Evolutionary conservation across 53 echinoderm and acorn worm genomes (phyloP).

Genomic region (Luidia sarsii): DNA sequence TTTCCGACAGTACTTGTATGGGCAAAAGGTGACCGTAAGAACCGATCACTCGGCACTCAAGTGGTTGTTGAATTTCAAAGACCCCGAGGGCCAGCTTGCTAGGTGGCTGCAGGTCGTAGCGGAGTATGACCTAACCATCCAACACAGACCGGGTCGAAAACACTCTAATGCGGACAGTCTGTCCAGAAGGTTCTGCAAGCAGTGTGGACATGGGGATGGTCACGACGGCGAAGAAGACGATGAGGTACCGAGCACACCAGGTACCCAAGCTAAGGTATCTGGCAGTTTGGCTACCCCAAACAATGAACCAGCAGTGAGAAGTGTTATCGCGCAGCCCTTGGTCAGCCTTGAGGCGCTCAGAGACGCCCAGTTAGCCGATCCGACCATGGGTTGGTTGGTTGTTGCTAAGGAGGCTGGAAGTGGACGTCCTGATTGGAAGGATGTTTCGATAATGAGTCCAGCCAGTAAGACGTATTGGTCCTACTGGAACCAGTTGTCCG

Average conservation of each 20-base stretch:
- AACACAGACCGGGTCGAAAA: neutral
- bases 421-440: constrained; percentile 5
- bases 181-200: neutral
- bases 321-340: neutral
- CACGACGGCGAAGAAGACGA: no score
- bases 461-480: constrained; percentile 37
- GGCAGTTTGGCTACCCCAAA: no score
- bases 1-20: constrained; percentile 9
- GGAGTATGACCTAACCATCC: neutral
- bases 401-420: neutral
- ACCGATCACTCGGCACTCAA: neutral
- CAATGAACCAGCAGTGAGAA: neutral
- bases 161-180: neutral
- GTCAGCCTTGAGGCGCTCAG: neutral
- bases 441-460: neutral
- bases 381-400: neutral
- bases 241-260: no score
- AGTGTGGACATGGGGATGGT: neutral
- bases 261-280: no score
- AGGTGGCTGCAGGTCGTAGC: constrained; percentile 1
- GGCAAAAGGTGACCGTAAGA: constrained; percentile 1
- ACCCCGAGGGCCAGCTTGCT: constrained; percentile 13
- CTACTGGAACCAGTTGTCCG: constrained; percentile 7
- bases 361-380: neutral
- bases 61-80: constrained; percentile 5